Evolutionary conservation across 2,113 vertebrate genomes (phyloP).

Genomic region (Sebastes schlegelii): DNA sequence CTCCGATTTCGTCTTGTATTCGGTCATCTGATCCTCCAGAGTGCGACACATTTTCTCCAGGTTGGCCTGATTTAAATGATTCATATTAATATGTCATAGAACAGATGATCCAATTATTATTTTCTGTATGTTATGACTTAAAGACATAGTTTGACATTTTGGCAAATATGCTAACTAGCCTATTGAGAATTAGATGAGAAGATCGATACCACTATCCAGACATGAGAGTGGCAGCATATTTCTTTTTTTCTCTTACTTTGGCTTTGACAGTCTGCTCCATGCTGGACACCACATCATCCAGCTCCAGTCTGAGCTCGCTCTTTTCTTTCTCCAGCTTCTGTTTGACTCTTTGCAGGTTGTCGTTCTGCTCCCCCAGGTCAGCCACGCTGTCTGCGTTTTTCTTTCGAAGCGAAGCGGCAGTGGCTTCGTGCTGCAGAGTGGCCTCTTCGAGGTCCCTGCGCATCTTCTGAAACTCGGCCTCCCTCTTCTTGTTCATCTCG

Average conservation of each 20-base stretch:
- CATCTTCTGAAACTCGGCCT: conserved; percentile 57
- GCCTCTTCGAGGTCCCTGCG: conserved; percentile 89
- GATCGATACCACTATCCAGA: not conserved
- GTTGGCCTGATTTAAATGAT: conserved; percentile 75
- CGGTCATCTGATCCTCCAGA: conserved; percentile 89
- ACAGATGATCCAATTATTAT: not conserved
- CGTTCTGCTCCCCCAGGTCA: conserved; percentile 61
- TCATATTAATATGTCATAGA: not conserved
- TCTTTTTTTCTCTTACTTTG: conserved; percentile 78
- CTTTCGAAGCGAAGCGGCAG: conserved; percentile 69
- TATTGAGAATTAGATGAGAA: not conserved
- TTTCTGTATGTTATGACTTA: not conserved
- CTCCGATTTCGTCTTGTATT: conserved; percentile 86
- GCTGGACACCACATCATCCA: conserved; percentile 89
- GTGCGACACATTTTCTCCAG: conserved; percentile 89
- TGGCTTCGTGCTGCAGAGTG: conserved; percentile 92
- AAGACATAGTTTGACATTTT: not conserved
- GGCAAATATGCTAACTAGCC: not conserved
- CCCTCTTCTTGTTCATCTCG: conserved; percentile 77
- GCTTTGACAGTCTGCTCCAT: conserved; percentile 87
- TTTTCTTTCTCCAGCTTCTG: conserved; percentile 70
- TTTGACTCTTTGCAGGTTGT: conserved; percentile 64
- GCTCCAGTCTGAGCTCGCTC: conserved; percentile 55
- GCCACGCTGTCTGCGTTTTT: conserved; percentile 56
- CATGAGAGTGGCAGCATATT: not conserved